Evolutionary conservation across 2,888 invertebrate species (phyloP).

Genomic region (Melolontha melolontha): DNA sequence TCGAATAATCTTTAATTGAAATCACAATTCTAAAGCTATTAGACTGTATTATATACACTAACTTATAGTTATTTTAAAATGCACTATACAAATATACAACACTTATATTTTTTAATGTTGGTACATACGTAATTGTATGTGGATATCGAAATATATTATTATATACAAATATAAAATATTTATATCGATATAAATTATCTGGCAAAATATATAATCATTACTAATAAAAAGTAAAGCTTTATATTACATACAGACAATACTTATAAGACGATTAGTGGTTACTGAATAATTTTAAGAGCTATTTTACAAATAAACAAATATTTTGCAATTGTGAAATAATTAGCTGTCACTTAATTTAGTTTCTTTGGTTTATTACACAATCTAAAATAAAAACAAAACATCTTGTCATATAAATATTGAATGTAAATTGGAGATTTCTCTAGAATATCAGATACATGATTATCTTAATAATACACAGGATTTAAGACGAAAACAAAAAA

Average conservation of each 20-base stretch:
- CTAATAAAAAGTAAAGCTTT: too few relatives aligned
- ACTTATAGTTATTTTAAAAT: constrained; percentile 33
- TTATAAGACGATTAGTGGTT: too few relatives aligned
- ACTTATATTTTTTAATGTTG: constrained; percentile 27
- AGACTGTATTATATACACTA: constrained; percentile 43
- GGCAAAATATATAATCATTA: too few relatives aligned
- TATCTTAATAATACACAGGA: constrained; percentile 16
- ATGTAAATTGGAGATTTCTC: constrained; percentile 31
- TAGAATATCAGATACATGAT: constrained; percentile 16
- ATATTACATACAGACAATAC: too few relatives aligned
- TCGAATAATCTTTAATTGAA: constrained; percentile 34
- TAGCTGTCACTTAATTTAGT: too few relatives aligned
- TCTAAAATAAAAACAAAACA: neutral
- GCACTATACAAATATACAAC: constrained; percentile 37
- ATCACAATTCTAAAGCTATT: constrained; percentile 46
- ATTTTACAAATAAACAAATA: too few relatives aligned
- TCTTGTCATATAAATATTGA: constrained; percentile 25
- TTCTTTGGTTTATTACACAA: too few relatives aligned
- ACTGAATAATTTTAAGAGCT: too few relatives aligned
- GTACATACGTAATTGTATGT: constrained; percentile 19
- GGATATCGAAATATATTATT: neutral
- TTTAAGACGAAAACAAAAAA: constrained; percentile 21
- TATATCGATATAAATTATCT: too few relatives aligned
- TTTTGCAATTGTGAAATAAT: too few relatives aligned
- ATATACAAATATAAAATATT: too few relatives aligned